Evolutionary conservation across 2,797 vertebrate species (phyloP).

Genomic region (Catharus ustulatus): DNA sequence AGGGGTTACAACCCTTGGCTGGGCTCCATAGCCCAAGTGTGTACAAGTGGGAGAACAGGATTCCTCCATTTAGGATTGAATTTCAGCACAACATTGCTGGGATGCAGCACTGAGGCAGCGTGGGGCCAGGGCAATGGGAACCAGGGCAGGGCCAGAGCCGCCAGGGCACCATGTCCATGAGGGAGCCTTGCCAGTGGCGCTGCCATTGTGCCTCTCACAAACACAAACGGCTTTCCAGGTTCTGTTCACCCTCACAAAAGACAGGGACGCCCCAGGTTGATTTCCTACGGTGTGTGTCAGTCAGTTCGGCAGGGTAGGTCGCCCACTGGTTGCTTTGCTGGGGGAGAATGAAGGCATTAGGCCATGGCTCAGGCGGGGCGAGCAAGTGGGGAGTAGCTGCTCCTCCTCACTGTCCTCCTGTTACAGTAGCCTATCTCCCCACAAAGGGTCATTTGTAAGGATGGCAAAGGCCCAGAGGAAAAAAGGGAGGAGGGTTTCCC

Average conservation of each 20-base stretch:
- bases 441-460: conserved; percentile 79
- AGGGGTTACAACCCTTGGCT: background rate
- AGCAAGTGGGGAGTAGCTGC: conserved; percentile 43
- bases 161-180: background rate
- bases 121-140: background rate
- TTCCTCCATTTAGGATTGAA: background rate
- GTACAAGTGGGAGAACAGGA: fast-evolving
- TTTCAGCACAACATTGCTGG: background rate
- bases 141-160: fast-evolving
- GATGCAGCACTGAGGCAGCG: fast-evolving
- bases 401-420: conserved; percentile 65
- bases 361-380: background rate
- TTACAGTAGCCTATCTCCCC: conserved; percentile 30
- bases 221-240: background rate
- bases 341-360: background rate
- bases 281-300: background rate
- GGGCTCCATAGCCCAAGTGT: background rate
- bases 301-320: fast-evolving
- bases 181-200: background rate
- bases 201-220: background rate
- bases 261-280: fast-evolving
- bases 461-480: conserved; percentile 50
- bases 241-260: background rate
- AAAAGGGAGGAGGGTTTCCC: conserved; percentile 74
- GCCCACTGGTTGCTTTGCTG: background rate